Evolutionary conservation across 2,888 invertebrate genomes (phyloP).

Genomic region (Ochlodes sylvanus): DNA sequence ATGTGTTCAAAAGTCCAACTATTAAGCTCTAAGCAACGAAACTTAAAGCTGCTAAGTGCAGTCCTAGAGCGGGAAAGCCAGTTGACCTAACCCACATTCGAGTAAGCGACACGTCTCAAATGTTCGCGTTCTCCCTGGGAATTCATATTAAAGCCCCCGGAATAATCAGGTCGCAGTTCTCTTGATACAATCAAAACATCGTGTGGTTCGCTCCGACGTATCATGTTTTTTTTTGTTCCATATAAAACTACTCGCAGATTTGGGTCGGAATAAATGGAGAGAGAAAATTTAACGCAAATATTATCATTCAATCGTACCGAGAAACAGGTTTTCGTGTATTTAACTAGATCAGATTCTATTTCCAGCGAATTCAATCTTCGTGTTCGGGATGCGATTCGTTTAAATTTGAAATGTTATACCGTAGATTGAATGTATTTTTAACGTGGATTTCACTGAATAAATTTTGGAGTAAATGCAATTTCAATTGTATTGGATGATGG

Average conservation of each 20-base stretch:
- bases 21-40: slow-evolving; percentile 9
- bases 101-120: slow-evolving; percentile 9
- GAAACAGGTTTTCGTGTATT: slow-evolving; percentile 26
- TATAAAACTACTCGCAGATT: background rate
- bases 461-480: background rate
- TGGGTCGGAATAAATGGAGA: slow-evolving; percentile 16
- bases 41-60: slow-evolving; percentile 9
- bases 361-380: slow-evolving; percentile 21
- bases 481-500: background rate
- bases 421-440: background rate
- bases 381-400: background rate
- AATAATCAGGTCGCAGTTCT: slow-evolving; percentile 15
- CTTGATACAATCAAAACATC: slow-evolving; percentile 20
- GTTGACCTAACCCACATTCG: slow-evolving; percentile 43
- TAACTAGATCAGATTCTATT: slow-evolving; percentile 33
- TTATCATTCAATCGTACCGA: slow-evolving; percentile 18
- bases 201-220: background rate
- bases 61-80: slow-evolving; percentile 22
- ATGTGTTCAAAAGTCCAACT: background rate
- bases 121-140: slow-evolving; percentile 14
- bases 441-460: background rate
- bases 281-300: slow-evolving; percentile 32
- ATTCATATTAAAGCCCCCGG: slow-evolving; percentile 22
- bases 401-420: background rate
- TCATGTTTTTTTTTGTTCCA: slow-evolving; percentile 10